A percentile compares a stretch with the other conserved stretches of the same genome.
Evolutionary conservation across 2,888 invertebrate genomes (phyloP).

Genomic region (Thecocarcelia acutangulata): DNA sequence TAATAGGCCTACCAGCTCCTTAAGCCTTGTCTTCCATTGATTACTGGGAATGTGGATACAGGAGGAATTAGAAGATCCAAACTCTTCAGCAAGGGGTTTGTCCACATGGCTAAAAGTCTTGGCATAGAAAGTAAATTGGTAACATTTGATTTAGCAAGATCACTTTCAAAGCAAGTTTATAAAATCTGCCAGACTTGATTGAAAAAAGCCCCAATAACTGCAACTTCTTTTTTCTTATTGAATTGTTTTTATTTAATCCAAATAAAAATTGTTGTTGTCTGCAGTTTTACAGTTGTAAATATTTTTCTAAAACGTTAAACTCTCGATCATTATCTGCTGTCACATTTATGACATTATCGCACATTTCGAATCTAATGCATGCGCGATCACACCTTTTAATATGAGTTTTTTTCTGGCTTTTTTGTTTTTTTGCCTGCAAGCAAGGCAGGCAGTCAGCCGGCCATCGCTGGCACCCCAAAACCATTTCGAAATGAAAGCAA

Average conservation of each 20-base stretch:
- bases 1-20: too few species aligned
- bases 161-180: too few species aligned
- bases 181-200: too few species aligned
- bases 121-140: too few species aligned
- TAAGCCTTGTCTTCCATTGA: too few species aligned
- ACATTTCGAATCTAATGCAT: constrained; percentile 74
- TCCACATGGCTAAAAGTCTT: too few species aligned
- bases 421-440: not conserved
- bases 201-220: constrained; percentile 19
- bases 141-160: too few species aligned
- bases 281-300: constrained; percentile 39
- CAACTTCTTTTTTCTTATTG: not conserved
- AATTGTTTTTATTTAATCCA: constrained; percentile 35
- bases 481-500: constrained; percentile 31
- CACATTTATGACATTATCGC: constrained; percentile 78
- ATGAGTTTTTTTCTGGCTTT: constrained; percentile 5
- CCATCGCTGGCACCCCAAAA: constrained; percentile 11
- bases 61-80: too few species aligned
- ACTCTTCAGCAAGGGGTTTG: too few species aligned
- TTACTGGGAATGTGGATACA: too few species aligned
- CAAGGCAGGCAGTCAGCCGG: not conserved
- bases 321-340: constrained; percentile 77
- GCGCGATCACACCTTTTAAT: constrained; percentile 58
- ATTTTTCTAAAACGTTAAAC: constrained; percentile 56
- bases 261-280: constrained; percentile 28